Evolutionary conservation across 2,888 invertebrate species (phyloP).

Genomic region (Tachina grossa): DNA sequence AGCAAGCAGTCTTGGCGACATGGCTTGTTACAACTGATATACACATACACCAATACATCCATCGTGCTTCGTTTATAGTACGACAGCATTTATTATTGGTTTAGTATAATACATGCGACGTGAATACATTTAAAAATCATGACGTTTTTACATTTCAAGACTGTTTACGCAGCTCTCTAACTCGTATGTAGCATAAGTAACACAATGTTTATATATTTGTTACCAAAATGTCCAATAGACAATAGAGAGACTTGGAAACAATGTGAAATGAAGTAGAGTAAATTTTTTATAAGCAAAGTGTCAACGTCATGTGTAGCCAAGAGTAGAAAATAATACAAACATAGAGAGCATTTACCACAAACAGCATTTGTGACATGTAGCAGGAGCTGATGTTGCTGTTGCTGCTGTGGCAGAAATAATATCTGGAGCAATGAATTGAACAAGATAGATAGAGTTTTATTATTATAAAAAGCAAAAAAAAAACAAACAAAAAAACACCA

Average conservation of each 20-base stretch:
- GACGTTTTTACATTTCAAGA: too few relatives aligned
- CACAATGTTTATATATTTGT: neutral
- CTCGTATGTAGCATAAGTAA: neutral
- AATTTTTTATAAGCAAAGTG: slow-evolving; percentile 42
- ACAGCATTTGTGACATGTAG: slow-evolving; percentile 19
- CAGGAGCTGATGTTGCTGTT: neutral
- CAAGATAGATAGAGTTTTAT: slow-evolving; percentile 54
- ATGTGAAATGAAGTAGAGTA: slow-evolving; percentile 39
- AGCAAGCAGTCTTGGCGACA: too few relatives aligned
- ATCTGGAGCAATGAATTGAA: slow-evolving; percentile 54
- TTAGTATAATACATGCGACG: too few relatives aligned
- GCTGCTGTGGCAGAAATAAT: slow-evolving; percentile 5
- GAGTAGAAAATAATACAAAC: slow-evolving; percentile 14
- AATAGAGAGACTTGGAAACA: slow-evolving; percentile 25
- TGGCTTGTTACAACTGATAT: too few relatives aligned
- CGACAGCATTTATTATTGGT: too few relatives aligned
- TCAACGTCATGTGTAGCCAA: slow-evolving; percentile 59
- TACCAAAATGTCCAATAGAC: slow-evolving; percentile 11
- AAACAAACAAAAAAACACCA: slow-evolving; percentile 34
- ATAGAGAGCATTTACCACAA: slow-evolving; percentile 36
- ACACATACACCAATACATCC: too few relatives aligned
- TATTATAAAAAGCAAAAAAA: slow-evolving; percentile 41
- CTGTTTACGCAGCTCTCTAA: too few relatives aligned
- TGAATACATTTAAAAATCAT: too few relatives aligned
- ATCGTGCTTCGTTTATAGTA: too few relatives aligned